Base-by-base conservation (phyloP, 2,113 vertebrate species). In the Festucalex cinctus region DNA sequence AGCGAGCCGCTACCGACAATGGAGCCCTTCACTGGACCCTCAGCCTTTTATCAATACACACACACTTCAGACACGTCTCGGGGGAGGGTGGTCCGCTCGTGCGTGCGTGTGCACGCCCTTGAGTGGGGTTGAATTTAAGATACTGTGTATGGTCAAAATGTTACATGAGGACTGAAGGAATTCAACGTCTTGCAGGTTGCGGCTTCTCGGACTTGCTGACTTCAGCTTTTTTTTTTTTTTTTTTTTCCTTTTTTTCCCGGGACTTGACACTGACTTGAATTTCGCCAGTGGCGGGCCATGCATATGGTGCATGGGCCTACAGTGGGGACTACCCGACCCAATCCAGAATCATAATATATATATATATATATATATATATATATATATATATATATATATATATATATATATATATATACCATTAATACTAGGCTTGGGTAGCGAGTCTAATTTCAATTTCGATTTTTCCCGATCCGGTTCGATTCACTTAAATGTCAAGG, bases 11-110 rank as follows among this genome's bases (percentile, higher is more conserved):
- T 83, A 78, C 90, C 85, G 88, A 84, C 71, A 84, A 89, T 90
- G 85, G 79, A 91, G 86, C 90, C 91, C 92, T 94, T 89, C 82
- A 92, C 85, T 82, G 77, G 81, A 88, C 77, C 86, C 85, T 72
- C 68, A 67, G 90, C 59, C 86, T 91, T 91, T 88, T 91, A 93
- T 92, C 90, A 93, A 92, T 87, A 71, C 62, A 58, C 73, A 64
- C 70, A 75, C 67, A 69, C 68, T 63, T 53, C 6, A 69, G 66
- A 68, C 58, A 70, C 32, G 26, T 39, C 62, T 9, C 26, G 5
- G 14, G 75, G 68, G 66, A 39, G 66, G 64, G 79, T 66, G 62
- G 53, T 58, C 60, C 20, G 67, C 61, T 65, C 6, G 16, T 62
- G 43, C 56, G 66, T 63, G 26, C 65, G 65, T 61, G 59, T 61